A percentile compares a stretch with the other conserved stretches of the same genome.
Conservation (phyloP, 2,113 vertebrate genomes). For the Peromyscus polionotus region DNA sequence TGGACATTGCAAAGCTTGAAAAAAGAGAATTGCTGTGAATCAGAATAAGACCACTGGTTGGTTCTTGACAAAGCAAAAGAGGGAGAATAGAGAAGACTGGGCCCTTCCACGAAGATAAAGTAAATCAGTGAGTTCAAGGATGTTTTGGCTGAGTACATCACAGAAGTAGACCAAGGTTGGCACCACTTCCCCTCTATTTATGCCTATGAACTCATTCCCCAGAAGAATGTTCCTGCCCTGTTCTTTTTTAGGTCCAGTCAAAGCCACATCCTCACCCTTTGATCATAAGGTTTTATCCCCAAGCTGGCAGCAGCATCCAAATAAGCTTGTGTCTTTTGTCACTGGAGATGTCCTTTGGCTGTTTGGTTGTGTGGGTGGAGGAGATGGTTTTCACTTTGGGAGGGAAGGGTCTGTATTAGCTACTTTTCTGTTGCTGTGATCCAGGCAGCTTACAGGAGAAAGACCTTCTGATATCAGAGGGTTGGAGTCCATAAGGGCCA, state of each 20-base stretch:
- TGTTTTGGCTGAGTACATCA: neutral
- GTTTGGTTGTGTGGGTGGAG: neutral
- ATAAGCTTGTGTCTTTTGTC: neutral
- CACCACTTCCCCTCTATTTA: neutral
- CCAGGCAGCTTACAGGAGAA: neutral
- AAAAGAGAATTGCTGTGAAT: neutral
- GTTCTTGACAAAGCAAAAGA: constrained; percentile 4
- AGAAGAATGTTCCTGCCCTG: fast-evolving
- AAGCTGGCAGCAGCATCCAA: neutral
- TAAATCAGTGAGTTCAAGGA: neutral
- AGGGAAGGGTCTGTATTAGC: neutral
- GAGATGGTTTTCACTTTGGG: neutral
- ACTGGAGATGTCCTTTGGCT: neutral
- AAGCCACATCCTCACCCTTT: neutral
- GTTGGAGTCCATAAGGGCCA: neutral
- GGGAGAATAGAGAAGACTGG: neutral
- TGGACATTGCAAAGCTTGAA: neutral
- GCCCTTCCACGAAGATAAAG: constrained; percentile 41
- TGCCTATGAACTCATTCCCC: neutral
- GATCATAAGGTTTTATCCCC: neutral
- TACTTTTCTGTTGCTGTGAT: neutral
- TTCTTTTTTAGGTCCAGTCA: neutral
- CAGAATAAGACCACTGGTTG: neutral
- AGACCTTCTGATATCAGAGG: neutral
- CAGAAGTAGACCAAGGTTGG: neutral